phyloP scores from a whole-genome alignment of 1,140 invertebrate genomes.

The Conus ventricosus region DNA sequence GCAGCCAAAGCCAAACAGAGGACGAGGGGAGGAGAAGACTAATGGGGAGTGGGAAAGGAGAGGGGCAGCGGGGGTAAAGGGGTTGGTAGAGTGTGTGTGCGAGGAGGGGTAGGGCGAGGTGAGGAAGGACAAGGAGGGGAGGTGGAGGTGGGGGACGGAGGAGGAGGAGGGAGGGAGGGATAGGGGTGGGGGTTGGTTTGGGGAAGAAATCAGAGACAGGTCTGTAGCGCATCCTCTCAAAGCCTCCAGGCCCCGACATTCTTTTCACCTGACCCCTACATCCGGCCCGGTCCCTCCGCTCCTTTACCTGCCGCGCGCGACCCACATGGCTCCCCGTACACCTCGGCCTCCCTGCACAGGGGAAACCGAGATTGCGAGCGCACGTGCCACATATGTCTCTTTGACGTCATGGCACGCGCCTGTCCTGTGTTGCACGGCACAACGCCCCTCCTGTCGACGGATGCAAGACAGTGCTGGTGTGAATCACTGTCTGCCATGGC shows the following conservation, averaged over 20 bases:
- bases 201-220: conserved; percentile 17
- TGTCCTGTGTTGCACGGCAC: conserved; percentile 28
- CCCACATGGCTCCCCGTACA: background rate
- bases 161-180: background rate
- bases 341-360: background rate
- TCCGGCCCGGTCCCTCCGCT: conserved; percentile 3
- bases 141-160: background rate
- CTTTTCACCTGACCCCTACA: conserved; percentile 22
- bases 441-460: conserved; percentile 33
- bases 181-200: background rate
- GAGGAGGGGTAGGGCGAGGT: background rate
- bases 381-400: conserved; percentile 28
- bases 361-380: background rate
- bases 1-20: background rate
- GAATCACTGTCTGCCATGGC: conserved; percentile 10
- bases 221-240: background rate
- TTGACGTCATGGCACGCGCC: conserved; percentile 29
- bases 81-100: background rate
- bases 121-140: background rate
- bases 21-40: background rate
- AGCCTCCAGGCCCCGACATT: background rate
- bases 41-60: background rate
- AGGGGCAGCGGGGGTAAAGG: background rate
- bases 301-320: conserved; percentile 8
- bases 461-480: conserved; percentile 13